Base-by-base conservation (phyloP, 2,113 vertebrate species). In the Albula glossodonta region DNA sequence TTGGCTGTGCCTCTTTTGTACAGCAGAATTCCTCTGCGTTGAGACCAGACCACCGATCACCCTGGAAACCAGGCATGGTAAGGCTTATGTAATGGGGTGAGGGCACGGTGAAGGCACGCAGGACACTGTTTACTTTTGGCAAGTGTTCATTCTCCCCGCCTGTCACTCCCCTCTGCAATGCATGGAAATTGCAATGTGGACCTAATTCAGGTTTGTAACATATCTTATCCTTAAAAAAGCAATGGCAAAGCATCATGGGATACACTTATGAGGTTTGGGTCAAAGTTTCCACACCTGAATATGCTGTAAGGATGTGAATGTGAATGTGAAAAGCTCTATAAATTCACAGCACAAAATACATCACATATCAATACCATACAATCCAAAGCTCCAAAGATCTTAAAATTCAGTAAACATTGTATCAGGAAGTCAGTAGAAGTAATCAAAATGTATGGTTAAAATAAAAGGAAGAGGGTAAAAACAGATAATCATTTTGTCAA, bases 51-150 rank as follows among this genome's bases (percentile, higher is more conserved):
- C 9, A 31, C 22, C 4, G 15, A 31, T 25, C 31, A n/a, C 79
- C 31, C 82, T 77, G 82, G 41, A 41, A 83, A 49, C 84, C 83
- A 83, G 22, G 49, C 57, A 51, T 12, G 57, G 25, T 3, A 79
- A 19, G 63, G 74, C 66, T 86, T 87, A 88, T 82, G 66, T 57
- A 89, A 85, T 74, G 22, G 31, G 66, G 86, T 83, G 87, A 83
- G 80, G 86, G 86, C 31, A 48, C 52, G 74, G 83, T 81, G 60
- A 79, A 83, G 57, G 83, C 81, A 86, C 78, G 85, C 77, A 85
- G 70, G 57, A n/a, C 52, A 70, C 78, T 87, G 77, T 88, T 90
- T 87, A 78, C 83, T 91, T 86, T 86, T 48, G 85, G 87, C 78
- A 84, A 79, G 84, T 90, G 86, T 85, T 86, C 78, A 4, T 80